Base-by-base conservation (phyloP, 2,113 vertebrate genomes). In the Daubentonia madagascariensis region DNA sequence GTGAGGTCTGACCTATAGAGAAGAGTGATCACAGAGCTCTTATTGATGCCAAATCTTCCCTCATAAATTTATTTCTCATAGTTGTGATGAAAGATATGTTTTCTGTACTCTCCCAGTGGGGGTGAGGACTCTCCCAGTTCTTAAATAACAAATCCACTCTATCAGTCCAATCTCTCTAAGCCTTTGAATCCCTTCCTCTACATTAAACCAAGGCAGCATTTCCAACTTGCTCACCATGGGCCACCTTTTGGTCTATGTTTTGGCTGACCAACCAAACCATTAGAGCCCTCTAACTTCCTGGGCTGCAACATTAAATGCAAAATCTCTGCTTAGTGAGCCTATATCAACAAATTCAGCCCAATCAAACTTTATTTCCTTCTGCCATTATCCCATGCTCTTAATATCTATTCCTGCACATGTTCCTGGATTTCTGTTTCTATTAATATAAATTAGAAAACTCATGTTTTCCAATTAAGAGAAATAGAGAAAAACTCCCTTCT, bases 401-500 rank as follows among this genome's bases (percentile, higher is more conserved):
- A 52, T 35, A 65, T 89, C 54, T 10, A 16, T 73, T 83, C 67
- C 45, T 17, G 50, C 52, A 80, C 28, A 80, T 37, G 63, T 63
- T 32, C 65, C 35, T 88, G 43, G 18, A 35, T 88, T 61, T 88
- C 40, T n/a, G 11, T 68, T 48, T 72, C 25, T 87, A 70, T 70
- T 70, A 50, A 50, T 80, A 70, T 70, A 80, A 50, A 59, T 80
- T 72, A 59, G 18, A 59, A 86, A 78, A 86, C 22, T 61, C 23
- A 61, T 61, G 59, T 61, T 61, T 61, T 61, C 59, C 59, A 61
- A 28, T 61, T 61, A 25, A 61, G 59, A 28, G 23, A 61, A 28
- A 61, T 61, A 61, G 59, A n/a, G n/a, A n/a, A 97, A 97, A 93
- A 85, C 52, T 95, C 81, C 81, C 88, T 87, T 94, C 91, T 97